phyloP scores from a whole-genome alignment of 2,888 invertebrate genomes.

The Balanococcus diminutus region DNA sequence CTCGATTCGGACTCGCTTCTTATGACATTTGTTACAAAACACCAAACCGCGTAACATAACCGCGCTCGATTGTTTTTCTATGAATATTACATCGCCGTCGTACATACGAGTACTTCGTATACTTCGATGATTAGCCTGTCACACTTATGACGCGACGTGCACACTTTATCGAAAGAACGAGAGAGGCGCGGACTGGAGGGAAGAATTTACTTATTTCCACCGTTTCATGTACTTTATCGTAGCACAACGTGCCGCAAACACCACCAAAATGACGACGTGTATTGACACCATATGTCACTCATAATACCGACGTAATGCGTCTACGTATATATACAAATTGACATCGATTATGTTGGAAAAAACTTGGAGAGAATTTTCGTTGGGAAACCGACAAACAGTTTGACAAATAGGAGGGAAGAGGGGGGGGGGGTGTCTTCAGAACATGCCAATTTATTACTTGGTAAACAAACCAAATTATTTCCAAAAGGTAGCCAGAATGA shows the following conservation, averaged over 20 bases:
- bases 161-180: not conserved
- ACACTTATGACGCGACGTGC: not conserved
- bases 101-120: no score
- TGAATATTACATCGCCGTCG: not conserved
- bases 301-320: not conserved
- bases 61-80: constrained; percentile 13
- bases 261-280: not conserved
- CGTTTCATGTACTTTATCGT: not conserved
- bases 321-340: not conserved
- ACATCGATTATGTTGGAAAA: not conserved
- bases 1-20: no score
- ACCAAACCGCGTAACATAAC: not conserved
- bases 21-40: not conserved
- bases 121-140: constrained; percentile 5
- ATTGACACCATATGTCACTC: not conserved
- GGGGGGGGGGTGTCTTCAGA: no score
- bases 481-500: no score
- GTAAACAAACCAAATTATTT: no score
- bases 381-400: not conserved
- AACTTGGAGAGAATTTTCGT: not conserved
- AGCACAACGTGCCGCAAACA: not conserved
- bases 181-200: no score
- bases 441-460: no score
- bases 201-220: not conserved
- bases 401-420: not conserved